Conservation (phyloP, 2,113 vertebrate genomes). For the Caretta caretta region DNA sequence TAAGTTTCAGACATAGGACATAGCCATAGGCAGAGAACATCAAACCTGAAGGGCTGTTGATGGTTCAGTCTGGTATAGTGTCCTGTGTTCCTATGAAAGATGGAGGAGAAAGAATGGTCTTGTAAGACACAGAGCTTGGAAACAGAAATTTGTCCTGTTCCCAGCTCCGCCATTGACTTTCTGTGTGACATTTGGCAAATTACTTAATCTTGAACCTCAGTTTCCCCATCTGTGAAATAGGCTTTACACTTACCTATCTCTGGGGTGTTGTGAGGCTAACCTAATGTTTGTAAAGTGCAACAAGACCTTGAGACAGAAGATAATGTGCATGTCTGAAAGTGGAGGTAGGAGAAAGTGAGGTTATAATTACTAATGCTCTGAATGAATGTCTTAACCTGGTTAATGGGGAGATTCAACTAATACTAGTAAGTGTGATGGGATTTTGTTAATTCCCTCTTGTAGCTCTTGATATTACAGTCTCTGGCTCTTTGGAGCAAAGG, state of each 20-base stretch:
- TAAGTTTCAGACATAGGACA: neutral
- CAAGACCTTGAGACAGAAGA: neutral
- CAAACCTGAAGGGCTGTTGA: neutral
- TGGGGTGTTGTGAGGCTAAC: neutral
- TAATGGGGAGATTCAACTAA: conserved; percentile 58
- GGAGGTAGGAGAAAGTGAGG: neutral
- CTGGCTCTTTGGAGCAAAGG: neutral
- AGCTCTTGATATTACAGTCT: conserved; percentile 20
- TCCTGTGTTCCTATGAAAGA: neutral
- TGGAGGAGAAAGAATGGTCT: conserved; percentile 2
- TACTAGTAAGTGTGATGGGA: conserved; percentile 37
- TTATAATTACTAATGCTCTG: neutral
- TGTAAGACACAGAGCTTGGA: neutral
- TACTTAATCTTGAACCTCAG: neutral
- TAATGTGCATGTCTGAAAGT: neutral
- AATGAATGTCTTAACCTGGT: conserved; percentile 39
- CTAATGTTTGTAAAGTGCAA: conserved; percentile 2
- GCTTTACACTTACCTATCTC: neutral
- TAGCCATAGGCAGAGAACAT: conserved; percentile 24
- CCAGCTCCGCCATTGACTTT: neutral
- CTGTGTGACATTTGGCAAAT: conserved; percentile 8
- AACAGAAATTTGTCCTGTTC: neutral
- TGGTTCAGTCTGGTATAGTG: neutral
- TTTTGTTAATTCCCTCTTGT: conserved; percentile 30
- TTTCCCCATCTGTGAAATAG: conserved; percentile 2